Evolutionary conservation across 23 tunicate genomes (phyloP).

Genomic region (Halocynthia roretzi): DNA sequence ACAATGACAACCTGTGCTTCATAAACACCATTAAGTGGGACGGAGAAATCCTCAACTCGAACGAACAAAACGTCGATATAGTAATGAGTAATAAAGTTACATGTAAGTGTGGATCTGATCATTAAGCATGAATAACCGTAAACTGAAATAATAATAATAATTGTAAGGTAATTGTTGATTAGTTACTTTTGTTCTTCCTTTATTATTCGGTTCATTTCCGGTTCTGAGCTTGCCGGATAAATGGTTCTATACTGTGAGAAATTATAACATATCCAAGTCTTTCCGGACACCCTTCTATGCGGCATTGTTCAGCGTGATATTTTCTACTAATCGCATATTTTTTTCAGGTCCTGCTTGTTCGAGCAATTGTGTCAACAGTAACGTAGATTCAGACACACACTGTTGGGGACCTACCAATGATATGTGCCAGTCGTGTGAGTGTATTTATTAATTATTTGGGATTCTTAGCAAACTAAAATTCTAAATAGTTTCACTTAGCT

Average conservation of each 20-base stretch:
- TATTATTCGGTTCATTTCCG: no score
- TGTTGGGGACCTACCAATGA: constrained; percentile 48
- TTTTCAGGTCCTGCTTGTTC: constrained; percentile 28
- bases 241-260: no score
- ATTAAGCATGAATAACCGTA: no score
- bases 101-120: neutral
- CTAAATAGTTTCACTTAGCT: neutral
- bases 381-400: constrained; percentile 1
- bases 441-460: neutral
- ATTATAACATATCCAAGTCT: no score
- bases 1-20: constrained; percentile 42
- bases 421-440: constrained; percentile 52
- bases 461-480: neutral
- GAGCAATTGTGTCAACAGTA: neutral
- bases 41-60: constrained; percentile 28
- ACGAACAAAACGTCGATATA: constrained; percentile 9
- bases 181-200: no score
- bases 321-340: neutral
- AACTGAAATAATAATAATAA: no score
- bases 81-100: constrained; percentile 8
- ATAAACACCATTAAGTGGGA: constrained; percentile 54
- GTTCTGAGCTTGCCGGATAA: no score
- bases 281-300: neutral
- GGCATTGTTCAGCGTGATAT: neutral
- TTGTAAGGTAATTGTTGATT: no score